phyloP scores from a whole-genome alignment of 2,113 vertebrate genomes.

The Collichthys lucidus region DNA sequence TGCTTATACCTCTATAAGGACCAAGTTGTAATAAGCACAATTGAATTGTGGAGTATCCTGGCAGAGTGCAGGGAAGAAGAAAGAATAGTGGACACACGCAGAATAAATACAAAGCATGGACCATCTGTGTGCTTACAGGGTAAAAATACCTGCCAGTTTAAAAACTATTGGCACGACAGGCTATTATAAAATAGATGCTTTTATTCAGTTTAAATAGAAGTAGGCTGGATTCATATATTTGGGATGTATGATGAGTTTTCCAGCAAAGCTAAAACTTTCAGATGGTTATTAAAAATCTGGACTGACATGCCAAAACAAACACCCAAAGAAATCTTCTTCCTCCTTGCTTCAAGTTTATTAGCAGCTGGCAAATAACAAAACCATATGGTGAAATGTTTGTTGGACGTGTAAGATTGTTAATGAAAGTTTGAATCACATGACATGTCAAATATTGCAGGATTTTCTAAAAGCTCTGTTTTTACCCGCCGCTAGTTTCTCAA shows the following conservation, averaged over 20 bases:
- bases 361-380: neutral
- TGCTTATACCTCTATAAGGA: neutral
- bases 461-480: constrained; percentile 4
- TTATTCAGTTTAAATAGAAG: neutral
- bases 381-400: neutral
- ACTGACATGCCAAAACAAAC: neutral
- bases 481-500: neutral
- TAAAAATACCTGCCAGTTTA: neutral
- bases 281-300: neutral
- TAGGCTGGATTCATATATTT: neutral
- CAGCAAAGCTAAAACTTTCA: neutral
- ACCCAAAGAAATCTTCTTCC: neutral
- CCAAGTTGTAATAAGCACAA: neutral
- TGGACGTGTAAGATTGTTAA: neutral
- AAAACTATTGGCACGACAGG: neutral
- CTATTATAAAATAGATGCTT: neutral
- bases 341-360: neutral
- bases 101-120: neutral
- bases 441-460: neutral
- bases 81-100: constrained; percentile 2
- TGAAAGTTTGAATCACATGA: neutral
- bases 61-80: neutral
- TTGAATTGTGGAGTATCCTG: neutral
- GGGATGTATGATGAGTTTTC: neutral
- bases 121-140: constrained; percentile 3